phyloP scores from a whole-genome alignment of 2,797 vertebrate species.

The Enteromius afrohamiltoni region DNA sequence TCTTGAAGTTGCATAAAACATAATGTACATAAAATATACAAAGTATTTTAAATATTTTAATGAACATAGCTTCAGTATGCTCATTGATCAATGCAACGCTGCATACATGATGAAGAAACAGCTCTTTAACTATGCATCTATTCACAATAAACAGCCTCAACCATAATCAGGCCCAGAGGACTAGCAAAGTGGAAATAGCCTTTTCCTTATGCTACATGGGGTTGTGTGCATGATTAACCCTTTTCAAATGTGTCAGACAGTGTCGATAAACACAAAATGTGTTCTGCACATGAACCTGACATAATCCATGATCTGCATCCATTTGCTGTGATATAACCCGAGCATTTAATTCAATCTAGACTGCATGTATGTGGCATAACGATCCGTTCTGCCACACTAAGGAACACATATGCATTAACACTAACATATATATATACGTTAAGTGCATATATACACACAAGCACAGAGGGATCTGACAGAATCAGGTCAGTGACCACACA shows the following conservation, averaged over 20 bases:
- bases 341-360: not conserved
- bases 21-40: not conserved
- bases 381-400: not conserved
- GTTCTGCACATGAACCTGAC: not conserved
- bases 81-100: not conserved
- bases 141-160: not conserved
- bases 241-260: constrained; percentile 21
- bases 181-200: not conserved
- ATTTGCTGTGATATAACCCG: constrained; percentile 6
- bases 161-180: not conserved
- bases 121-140: not conserved
- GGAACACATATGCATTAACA: constrained; percentile 13
- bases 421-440: constrained; percentile 19
- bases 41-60: not conserved
- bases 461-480: constrained; percentile 37
- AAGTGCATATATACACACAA: constrained; percentile 21
- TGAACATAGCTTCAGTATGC: not conserved
- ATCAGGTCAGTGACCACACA: constrained; percentile 35
- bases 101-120: not conserved
- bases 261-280: constrained; percentile 14
- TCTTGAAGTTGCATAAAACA: constrained; percentile 15
- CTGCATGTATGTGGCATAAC: not conserved
- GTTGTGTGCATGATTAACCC: not conserved
- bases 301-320: not conserved
- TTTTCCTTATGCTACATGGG: not conserved